Evolutionary conservation across 1,140 invertebrate species (phyloP).

Genomic region (Nasonia longicornis): DNA sequence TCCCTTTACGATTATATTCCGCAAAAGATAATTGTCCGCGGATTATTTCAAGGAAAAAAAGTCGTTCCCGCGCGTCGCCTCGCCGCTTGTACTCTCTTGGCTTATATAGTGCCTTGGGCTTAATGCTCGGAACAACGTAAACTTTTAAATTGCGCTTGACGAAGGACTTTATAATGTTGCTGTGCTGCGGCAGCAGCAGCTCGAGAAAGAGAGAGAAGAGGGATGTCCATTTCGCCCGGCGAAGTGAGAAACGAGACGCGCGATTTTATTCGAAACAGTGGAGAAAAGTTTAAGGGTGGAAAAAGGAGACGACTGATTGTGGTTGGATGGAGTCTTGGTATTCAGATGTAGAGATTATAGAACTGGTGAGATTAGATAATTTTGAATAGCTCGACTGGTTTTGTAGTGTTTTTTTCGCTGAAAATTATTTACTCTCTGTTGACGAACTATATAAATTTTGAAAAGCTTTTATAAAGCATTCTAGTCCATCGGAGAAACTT

Average conservation of each 20-base stretch:
- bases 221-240: neutral
- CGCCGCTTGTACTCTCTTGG: neutral
- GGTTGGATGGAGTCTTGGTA: too few relatives aligned
- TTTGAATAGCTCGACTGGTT: too few relatives aligned
- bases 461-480: too few relatives aligned
- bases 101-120: constrained; percentile 37
- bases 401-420: too few relatives aligned
- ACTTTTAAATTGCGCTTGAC: constrained; percentile 46
- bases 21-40: constrained; percentile 9
- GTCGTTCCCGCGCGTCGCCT: neutral
- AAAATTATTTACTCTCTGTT: too few relatives aligned
- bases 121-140: constrained; percentile 46
- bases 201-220: neutral
- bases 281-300: neutral
- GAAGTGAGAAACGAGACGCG: neutral
- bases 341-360: too few relatives aligned
- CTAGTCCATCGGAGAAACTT: too few relatives aligned
- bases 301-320: too few relatives aligned
- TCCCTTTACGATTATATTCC: neutral
- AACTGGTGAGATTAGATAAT: too few relatives aligned
- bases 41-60: constrained; percentile 24
- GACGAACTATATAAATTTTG: too few relatives aligned
- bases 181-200: neutral
- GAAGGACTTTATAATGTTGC: constrained; percentile 46
- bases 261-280: neutral